Percentiles rank a stretch among this genome's conserved stretches.
phyloP scores from a whole-genome alignment of 2,888 invertebrate genomes.

The Entomobrya proxima region DNA sequence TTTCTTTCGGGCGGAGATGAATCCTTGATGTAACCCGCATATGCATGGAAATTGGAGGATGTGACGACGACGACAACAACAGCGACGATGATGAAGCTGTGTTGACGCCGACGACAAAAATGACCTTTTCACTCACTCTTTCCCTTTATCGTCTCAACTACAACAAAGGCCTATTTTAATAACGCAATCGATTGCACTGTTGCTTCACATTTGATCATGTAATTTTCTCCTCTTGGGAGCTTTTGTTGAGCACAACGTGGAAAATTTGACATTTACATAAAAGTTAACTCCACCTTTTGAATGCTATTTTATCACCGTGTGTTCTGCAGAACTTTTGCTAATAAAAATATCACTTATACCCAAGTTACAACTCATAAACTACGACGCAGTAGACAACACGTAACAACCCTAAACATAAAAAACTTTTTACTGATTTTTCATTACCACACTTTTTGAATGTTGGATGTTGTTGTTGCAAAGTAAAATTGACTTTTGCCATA shows the following conservation, averaged over 20 bases:
- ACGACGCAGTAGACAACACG: background rate
- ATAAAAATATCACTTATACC: background rate
- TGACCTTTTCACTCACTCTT: slow-evolving; percentile 43
- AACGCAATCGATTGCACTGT: background rate
- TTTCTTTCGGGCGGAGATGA: background rate
- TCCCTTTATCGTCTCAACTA: no score
- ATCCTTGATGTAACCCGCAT: background rate
- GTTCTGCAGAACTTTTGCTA: no score
- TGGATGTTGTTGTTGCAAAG: background rate
- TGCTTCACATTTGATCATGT: background rate
- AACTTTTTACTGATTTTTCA: background rate
- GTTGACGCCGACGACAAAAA: background rate
- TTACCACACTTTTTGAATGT: background rate
- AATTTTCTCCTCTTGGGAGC: slow-evolving; percentile 28
- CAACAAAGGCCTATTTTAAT: background rate
- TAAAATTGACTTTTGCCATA: background rate
- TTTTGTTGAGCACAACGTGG: background rate
- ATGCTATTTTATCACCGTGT: background rate
- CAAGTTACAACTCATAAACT: background rate
- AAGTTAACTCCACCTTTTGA: slow-evolving; percentile 3
- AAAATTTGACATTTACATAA: slow-evolving; percentile 19
- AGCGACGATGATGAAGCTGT: background rate
- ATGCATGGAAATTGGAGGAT: slow-evolving; percentile 5
- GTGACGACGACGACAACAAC: background rate
- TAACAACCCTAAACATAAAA: background rate